These are phyloP conservation scores for Netelia inedita DNA, from an alignment of 2,888 invertebrate genomes.

Conservation along the genomic window DNA sequence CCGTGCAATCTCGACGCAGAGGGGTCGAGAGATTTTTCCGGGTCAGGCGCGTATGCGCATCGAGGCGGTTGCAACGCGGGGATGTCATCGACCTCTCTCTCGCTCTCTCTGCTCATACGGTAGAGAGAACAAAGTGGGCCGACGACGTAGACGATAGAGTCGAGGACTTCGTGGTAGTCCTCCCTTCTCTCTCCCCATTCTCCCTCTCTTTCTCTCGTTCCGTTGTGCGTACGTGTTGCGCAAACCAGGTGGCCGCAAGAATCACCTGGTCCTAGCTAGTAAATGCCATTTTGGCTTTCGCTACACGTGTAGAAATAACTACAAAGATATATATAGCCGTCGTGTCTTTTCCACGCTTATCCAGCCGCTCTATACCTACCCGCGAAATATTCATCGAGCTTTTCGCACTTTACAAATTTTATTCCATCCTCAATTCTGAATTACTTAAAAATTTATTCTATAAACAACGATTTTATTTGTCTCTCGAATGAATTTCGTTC, in stretches of 20 bases:
- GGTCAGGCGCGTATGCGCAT: slow-evolving; percentile 49
- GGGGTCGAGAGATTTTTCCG: slow-evolving; percentile 64
- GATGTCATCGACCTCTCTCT: slow-evolving; percentile 70
- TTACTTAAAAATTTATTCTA: not conserved
- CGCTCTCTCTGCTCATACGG: slow-evolving; percentile 3
- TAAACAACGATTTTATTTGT: not conserved
- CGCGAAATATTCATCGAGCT: not conserved
- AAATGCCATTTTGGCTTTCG: slow-evolving; percentile 60
- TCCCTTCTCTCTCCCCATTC: slow-evolving; percentile 10
- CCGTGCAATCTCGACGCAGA: slow-evolving; percentile 36
- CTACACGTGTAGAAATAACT: slow-evolving; percentile 51
- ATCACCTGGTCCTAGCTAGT: slow-evolving; percentile 66
- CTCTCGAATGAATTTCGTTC: too few species aligned
- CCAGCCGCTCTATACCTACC: not conserved
- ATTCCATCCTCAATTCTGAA: not conserved
- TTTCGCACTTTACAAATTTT: not conserved
- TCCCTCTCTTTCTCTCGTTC: not conserved
- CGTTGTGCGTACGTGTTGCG: slow-evolving; percentile 44
- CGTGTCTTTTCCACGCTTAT: not conserved
- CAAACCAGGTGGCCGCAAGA: slow-evolving; percentile 67
- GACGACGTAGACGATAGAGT: slow-evolving; percentile 48
- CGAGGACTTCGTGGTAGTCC: slow-evolving; percentile 40
- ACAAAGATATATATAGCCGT: slow-evolving; percentile 1
- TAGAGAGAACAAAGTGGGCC: slow-evolving; percentile 61
- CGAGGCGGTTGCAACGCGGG: slow-evolving; percentile 43